Evolutionary conservation across 2,113 vertebrate genomes (phyloP).

Genomic region (Atrichornis clamosus): DNA sequence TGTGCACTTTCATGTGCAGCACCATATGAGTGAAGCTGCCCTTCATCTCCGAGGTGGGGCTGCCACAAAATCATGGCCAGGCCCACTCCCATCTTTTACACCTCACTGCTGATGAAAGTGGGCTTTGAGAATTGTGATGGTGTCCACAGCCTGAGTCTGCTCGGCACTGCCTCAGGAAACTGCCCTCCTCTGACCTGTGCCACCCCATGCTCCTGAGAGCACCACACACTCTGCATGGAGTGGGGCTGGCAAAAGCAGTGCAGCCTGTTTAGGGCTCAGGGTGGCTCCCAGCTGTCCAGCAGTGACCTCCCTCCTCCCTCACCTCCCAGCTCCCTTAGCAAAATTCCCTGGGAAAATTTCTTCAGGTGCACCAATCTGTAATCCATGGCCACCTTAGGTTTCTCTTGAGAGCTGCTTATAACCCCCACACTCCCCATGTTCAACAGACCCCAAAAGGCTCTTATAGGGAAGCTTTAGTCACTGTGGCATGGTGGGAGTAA

Average conservation of each 20-base stretch:
- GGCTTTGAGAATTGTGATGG: neutral
- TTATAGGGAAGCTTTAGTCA: accelerated
- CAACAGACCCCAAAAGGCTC: neutral
- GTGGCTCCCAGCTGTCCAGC: neutral
- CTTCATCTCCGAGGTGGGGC: neutral
- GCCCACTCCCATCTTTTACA: neutral
- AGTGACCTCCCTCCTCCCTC: neutral
- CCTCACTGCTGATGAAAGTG: accelerated
- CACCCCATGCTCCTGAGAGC: accelerated
- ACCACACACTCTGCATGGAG: accelerated
- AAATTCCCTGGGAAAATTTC: neutral
- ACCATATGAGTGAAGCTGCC: neutral
- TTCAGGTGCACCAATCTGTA: neutral
- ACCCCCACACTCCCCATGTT: accelerated
- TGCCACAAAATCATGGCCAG: neutral
- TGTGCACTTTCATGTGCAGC: neutral
- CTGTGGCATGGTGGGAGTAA: neutral
- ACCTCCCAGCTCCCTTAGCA: neutral
- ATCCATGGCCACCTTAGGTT: neutral
- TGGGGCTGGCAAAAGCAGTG: neutral
- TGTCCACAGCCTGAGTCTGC: neutral
- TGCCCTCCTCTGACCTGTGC: neutral
- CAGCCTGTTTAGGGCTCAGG: neutral
- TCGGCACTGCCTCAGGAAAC: neutral
- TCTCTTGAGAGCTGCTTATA: neutral